Evolutionary conservation across 1,140 invertebrate species (phyloP).

Genomic region (Eriocheir sinensis): DNA sequence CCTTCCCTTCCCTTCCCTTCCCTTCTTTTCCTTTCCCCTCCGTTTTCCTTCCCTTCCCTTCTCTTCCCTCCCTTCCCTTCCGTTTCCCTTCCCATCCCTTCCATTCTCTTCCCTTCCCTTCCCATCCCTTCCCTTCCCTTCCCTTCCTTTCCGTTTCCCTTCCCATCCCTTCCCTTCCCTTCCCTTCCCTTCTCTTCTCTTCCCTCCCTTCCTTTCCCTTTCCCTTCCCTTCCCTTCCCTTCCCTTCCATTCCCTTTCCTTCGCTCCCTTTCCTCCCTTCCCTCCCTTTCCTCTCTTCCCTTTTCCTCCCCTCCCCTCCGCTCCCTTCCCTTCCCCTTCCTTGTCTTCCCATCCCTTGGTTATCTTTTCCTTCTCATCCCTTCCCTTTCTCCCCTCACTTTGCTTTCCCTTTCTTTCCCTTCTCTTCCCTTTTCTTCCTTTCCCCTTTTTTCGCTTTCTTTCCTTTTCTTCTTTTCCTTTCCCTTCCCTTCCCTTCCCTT

Average conservation of each 20-base stretch:
- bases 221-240: background rate
- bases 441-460: background rate
- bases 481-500: background rate
- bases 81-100: background rate
- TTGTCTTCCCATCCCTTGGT: background rate
- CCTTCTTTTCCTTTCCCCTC: background rate
- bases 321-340: background rate
- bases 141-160: background rate
- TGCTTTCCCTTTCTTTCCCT: conserved; percentile 7
- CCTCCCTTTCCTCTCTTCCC: background rate
- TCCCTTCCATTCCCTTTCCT: background rate
- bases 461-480: background rate
- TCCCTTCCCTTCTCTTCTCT: background rate
- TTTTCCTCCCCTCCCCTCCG: background rate
- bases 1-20: background rate
- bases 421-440: background rate
- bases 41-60: background rate
- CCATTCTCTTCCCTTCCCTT: background rate
- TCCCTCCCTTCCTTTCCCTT: background rate
- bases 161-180: background rate
- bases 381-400: background rate
- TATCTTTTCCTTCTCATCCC: background rate
- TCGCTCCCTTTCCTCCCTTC: background rate
- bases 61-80: too few relatives aligned
- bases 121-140: background rate